These are phyloP conservation scores for Actenoides hombroni DNA, from an alignment of 2,113 vertebrate species.

Conservation along the genomic window DNA sequence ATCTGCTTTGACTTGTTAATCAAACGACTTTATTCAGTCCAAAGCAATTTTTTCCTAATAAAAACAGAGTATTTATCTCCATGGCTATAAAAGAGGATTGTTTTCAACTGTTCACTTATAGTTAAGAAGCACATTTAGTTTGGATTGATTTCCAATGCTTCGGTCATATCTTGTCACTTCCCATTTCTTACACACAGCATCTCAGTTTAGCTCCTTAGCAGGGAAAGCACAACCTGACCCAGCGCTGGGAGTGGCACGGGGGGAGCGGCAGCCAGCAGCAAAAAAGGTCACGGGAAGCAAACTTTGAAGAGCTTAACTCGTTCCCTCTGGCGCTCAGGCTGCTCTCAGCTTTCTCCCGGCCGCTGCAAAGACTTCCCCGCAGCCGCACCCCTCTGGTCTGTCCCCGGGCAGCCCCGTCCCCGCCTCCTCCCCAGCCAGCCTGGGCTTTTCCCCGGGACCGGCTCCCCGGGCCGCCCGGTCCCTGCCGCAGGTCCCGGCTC, in stretches of 20 bases:
- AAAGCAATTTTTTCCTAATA: slow-evolving; percentile 85
- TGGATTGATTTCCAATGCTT: slow-evolving; percentile 99
- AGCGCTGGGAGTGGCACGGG: slow-evolving; percentile 21
- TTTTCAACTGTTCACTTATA: slow-evolving; percentile 98
- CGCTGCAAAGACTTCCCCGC: neutral
- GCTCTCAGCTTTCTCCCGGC: neutral
- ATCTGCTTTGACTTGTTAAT: slow-evolving; percentile 85
- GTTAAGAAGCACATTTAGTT: slow-evolving; percentile 99
- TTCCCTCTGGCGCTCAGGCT: neutral
- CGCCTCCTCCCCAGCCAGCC: neutral
- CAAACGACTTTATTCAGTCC: slow-evolving; percentile 85
- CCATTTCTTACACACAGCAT: slow-evolving; percentile 94
- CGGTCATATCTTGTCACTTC: slow-evolving; percentile 99
- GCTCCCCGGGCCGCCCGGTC: neutral
- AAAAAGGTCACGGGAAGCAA: slow-evolving; percentile 30
- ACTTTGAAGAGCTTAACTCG: neutral
- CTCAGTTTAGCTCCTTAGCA: slow-evolving; percentile 91
- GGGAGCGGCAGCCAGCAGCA: neutral
- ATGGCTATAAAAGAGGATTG: slow-evolving; percentile 86
- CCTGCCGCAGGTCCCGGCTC: neutral
- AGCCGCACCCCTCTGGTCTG: neutral
- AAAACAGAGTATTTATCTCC: slow-evolving; percentile 86
- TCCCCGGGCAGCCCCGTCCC: neutral
- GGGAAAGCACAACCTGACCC: slow-evolving; percentile 75
- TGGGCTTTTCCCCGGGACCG: neutral